phyloP scores from a whole-genome alignment of 2,888 invertebrate species.

The Spodoptera picta region DNA sequence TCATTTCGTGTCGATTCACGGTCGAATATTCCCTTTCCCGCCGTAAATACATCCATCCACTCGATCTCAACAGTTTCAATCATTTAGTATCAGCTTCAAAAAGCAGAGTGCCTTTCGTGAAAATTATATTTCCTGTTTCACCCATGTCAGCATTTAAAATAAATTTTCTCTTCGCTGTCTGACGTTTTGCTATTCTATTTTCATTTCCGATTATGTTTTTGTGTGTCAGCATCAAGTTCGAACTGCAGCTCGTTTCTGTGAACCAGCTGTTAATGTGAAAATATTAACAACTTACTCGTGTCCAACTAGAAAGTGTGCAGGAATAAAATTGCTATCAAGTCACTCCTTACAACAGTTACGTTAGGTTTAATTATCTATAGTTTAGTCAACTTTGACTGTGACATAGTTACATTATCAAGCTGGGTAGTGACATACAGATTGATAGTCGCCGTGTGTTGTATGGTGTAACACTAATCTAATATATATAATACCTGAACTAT shows the following conservation, averaged over 20 bases:
- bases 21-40: background rate
- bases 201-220: conserved; percentile 2
- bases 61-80: background rate
- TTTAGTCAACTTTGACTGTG: background rate
- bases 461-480: conserved; percentile 5
- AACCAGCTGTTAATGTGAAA: background rate
- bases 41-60: conserved; percentile 1
- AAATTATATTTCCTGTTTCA: conserved; percentile 1
- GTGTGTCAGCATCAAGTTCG: background rate
- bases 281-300: too few relatives aligned
- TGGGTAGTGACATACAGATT: conserved; percentile 39
- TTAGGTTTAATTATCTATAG: background rate
- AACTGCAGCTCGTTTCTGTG: conserved; percentile 6
- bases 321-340: too few relatives aligned
- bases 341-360: background rate
- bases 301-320: too few relatives aligned
- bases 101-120: background rate
- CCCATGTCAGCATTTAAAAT: background rate
- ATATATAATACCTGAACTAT: conserved; percentile 13
- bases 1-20: background rate
- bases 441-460: conserved; percentile 15
- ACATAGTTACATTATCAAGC: conserved; percentile 8
- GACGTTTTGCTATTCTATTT: background rate
- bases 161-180: background rate
- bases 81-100: background rate